Evolutionary conservation across 1,140 invertebrate species (phyloP).

Genomic region (Saccostrea glomerata): DNA sequence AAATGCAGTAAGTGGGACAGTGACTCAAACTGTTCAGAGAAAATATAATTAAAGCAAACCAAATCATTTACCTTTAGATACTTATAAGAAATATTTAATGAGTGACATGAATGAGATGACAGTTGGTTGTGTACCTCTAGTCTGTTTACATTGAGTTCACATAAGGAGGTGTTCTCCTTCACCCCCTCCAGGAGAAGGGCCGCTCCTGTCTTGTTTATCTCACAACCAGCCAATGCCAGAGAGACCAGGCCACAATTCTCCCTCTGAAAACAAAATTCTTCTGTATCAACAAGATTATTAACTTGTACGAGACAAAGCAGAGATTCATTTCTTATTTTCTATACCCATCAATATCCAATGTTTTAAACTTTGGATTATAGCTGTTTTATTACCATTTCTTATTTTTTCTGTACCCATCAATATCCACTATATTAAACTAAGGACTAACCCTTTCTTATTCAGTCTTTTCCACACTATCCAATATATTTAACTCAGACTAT

Average conservation of each 20-base stretch:
- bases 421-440: no score
- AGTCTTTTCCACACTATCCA: neutral
- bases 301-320: no score
- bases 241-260: conserved; percentile 61
- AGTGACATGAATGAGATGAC: no score
- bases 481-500: neutral
- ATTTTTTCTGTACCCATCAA: no score
- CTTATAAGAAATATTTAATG: no score
- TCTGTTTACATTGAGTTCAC: conserved; percentile 65
- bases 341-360: no score
- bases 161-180: conserved; percentile 61
- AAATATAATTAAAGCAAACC: neutral
- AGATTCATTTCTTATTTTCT: no score
- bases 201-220: conserved; percentile 60
- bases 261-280: conserved; percentile 54
- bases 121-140: conserved; percentile 60
- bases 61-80: no score
- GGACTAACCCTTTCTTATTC: neutral
- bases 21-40: conserved; percentile 59
- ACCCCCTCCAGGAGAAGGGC: conserved; percentile 58
- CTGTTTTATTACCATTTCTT: no score
- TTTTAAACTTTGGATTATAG: no score
- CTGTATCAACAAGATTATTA: no score
- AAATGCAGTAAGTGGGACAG: conserved; percentile 57
- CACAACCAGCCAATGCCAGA: conserved; percentile 65